These are phyloP conservation scores for Drosophila sordidapex DNA, from an alignment of 2,888 invertebrate species.

Conservation along the genomic window DNA sequence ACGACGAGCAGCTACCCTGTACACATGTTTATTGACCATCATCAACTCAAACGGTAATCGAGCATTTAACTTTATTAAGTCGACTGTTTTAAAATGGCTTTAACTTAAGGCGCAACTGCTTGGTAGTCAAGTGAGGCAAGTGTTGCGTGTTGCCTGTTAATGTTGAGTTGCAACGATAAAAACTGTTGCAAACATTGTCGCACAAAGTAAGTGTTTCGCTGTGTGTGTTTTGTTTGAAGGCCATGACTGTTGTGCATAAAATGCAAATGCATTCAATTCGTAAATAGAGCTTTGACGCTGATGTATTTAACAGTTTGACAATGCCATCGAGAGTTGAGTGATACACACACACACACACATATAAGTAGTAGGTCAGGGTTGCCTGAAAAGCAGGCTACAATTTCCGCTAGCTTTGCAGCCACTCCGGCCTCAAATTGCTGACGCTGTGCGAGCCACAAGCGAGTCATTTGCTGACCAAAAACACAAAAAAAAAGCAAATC, in stretches of 20 bases:
- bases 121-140: not conserved
- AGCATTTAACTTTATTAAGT: not conserved
- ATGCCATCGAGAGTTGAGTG: constrained; percentile 27
- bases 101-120: not conserved
- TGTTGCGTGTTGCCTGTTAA: constrained; percentile 34
- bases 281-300: constrained; percentile 35
- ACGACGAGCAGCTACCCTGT: constrained; percentile 1
- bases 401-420: constrained; percentile 26
- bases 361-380: constrained; percentile 60
- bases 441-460: constrained; percentile 37
- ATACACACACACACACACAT: constrained; percentile 4
- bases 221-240: constrained; percentile 35
- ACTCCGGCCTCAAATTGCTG: constrained; percentile 50
- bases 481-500: not conserved
- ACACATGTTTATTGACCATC: not conserved
- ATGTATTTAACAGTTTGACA: constrained; percentile 30
- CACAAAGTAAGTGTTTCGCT: constrained; percentile 3
- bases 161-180: constrained; percentile 39
- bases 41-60: not conserved
- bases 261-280: constrained; percentile 65
- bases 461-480: constrained; percentile 37
- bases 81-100: not conserved
- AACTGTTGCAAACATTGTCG: constrained; percentile 12
- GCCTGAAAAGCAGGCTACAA: constrained; percentile 47
- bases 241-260: constrained; percentile 25